Evolutionary conservation across 2,888 invertebrate species (phyloP), one percentile per base, ranked within the genome.

Genomic region (Aspidapion aeneum): DNA sequence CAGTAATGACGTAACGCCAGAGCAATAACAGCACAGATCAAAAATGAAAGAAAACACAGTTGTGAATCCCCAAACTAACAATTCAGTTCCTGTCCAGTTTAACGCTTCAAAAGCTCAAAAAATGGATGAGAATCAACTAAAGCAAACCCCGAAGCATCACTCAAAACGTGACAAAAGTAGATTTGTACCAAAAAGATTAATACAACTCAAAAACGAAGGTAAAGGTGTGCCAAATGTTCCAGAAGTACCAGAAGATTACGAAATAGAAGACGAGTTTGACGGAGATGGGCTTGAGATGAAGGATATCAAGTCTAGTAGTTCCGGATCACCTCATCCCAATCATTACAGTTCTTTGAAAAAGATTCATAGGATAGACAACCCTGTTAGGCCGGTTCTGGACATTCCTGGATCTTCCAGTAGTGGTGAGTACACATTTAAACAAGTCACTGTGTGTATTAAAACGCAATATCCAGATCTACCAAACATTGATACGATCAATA

Each of bases 271-370:
- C 35, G 35, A 35, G 12, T 35, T 35, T 22, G 67, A 67, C 16
- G 65, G 63, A 16, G 63, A 63, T 21, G 56, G 63, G 3, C 57
- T 67, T 3, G 67, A 67, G 63, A 67, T 67, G 67, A 67, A 67
- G 60, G 62, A 63, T 20, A 60, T 67, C 7, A 60, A 55, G 50
- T 35, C 35, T 7, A 35, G 35, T 35, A 35, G 35, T 12, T 35
- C 35, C 12, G 35, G 35, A 3, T 35, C 35, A 35, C 35, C 35
- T 7, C 35, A 35, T 7, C 3, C 35, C 35, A 35, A 35, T 35
- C 35, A 35, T 35, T 35, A 35, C 35, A 12, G 35, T 3, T 35
- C 35, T 35, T 35, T 35, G 12, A 35, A 35, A 35, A 35, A 35
- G 12, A 35, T 35, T 7, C 35, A 35, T 7, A 35, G 12, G 12